Conservation (phyloP, 2,888 invertebrate genomes). For the Drosophila fungiperda region DNA sequence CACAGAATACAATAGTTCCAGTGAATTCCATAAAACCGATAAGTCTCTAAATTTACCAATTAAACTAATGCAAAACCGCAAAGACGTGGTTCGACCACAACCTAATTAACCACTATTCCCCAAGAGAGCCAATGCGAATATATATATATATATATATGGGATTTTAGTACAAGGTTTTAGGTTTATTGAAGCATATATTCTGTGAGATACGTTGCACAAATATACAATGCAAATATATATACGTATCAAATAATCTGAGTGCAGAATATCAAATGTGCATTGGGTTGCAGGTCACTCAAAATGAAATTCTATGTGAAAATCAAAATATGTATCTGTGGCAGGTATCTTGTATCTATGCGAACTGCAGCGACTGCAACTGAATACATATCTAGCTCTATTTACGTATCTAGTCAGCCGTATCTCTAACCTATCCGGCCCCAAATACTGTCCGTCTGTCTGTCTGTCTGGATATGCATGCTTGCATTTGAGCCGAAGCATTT, state of each 20-base stretch:
- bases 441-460: not conserved
- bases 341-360: constrained; percentile 31
- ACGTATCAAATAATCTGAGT: not conserved
- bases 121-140: not conserved
- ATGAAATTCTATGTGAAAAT: constrained; percentile 40
- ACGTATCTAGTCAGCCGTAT: constrained; percentile 20
- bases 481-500: constrained; percentile 52
- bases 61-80: not conserved
- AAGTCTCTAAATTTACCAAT: not conserved
- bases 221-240: not conserved
- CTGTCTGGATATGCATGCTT: constrained; percentile 26
- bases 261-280: not conserved
- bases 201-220: not conserved
- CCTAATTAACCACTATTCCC: not conserved
- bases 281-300: constrained; percentile 7
- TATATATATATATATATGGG: not conserved
- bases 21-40: not conserved
- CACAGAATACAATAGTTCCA: not conserved
- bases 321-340: constrained; percentile 45
- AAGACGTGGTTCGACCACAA: not conserved
- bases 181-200: constrained; percentile 4
- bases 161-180: not conserved
- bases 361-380: constrained; percentile 65
- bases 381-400: constrained; percentile 37
- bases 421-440: not conserved